Base-by-base conservation (phyloP, 2,888 invertebrate species). In the Creontiades dilutus region DNA sequence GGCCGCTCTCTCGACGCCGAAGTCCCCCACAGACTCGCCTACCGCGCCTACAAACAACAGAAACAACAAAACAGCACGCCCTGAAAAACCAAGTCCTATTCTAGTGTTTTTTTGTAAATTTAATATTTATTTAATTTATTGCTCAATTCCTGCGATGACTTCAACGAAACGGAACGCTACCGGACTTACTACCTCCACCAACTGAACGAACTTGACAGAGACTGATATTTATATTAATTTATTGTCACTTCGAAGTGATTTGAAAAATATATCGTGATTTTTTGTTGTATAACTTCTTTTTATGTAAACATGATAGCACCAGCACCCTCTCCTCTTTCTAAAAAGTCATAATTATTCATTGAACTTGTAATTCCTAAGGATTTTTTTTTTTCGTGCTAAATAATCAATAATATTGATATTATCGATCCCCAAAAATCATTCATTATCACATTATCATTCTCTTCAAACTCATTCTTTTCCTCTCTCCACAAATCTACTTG, bases 21-120 rank as follows among this genome's bases (percentile, higher is more conserved):
- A 13, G 91, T 89, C 37, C 90, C 91, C 48, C 91, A 91, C 84
- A 57, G 91, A 76, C 52, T 92, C 46, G 92, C 92, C 48, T 92
- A 91, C 90, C 90, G 91, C 23, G 91, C 91, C 11, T 61, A 90
- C 86, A 89, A 89, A 82, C 81, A 89, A 78, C 78, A 76, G n/a
- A 52, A 89, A 82, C 86, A 61, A 68, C 87, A 88, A 75, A 47
- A 86, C 14, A 88, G 52, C 78, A 55, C 27, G 48, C 28, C 76
- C n/a, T 88, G 57, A 88, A 37, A 86, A 28, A 87, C 47, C 55
- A 12, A 55, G 12, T 78, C 88, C 75, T 78, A 48, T 76, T 48
- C 23, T 78, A 88, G 57, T 37, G 37, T 61, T 82, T 46, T n/a
- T n/a, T 57, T 82, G 57, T 89, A 89, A 89, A 81, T 82, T 61